These are phyloP conservation scores for Trinorchestia longiramus DNA, from an alignment of 1,140 invertebrate genomes.

Conservation along the genomic window DNA sequence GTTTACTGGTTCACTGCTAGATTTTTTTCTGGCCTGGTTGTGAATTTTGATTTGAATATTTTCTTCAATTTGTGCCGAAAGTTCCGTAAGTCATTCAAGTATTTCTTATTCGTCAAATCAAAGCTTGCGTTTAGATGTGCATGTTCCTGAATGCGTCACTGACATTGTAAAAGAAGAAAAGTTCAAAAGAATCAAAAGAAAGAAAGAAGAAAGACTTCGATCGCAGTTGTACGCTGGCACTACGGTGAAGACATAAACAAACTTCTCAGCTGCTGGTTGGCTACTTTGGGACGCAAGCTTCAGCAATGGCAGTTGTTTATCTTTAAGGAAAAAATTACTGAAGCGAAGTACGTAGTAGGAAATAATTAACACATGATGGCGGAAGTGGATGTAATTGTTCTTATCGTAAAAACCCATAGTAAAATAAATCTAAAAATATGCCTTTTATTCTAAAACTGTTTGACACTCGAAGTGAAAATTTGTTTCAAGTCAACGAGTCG, in stretches of 20 bases:
- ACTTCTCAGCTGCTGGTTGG: not conserved
- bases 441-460: not conserved
- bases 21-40: not conserved
- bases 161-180: not conserved
- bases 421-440: not conserved
- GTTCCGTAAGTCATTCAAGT: not conserved
- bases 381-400: too few relatives aligned
- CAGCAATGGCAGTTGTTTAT: not conserved
- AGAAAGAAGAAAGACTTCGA: not conserved
- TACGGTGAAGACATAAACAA: not conserved
- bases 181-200: too few relatives aligned
- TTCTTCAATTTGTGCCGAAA: not conserved
- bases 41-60: not conserved
- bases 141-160: not conserved
- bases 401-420: too few relatives aligned
- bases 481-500: too few relatives aligned
- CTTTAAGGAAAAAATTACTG: not conserved
- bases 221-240: not conserved
- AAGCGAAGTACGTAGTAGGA: not conserved
- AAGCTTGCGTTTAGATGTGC: not conserved
- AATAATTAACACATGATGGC: too few relatives aligned
- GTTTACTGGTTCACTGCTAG: not conserved
- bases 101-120: not conserved
- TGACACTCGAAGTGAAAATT: too few relatives aligned
- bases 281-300: not conserved